phyloP scores from a whole-genome alignment of 2,888 invertebrate species.

The Autographa gamma region DNA sequence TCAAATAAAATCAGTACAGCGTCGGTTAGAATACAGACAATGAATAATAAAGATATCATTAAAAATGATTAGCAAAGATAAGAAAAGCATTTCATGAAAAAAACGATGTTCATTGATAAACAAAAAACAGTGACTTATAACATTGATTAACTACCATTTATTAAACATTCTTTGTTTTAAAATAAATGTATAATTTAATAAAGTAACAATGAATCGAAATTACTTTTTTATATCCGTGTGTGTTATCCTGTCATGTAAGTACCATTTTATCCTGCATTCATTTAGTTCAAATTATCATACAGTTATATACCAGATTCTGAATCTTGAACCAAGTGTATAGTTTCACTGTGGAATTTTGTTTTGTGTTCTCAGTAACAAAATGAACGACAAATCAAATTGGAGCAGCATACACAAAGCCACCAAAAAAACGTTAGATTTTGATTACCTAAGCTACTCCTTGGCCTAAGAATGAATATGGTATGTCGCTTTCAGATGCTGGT shows the following conservation, averaged over 20 bases:
- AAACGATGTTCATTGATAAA: constrained; percentile 53
- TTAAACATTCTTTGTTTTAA: constrained; percentile 7
- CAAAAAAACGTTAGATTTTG: too few relatives aligned
- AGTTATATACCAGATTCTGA: background rate
- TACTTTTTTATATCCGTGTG: constrained; percentile 23
- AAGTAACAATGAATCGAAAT: constrained; percentile 31
- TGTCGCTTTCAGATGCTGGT: constrained; percentile 57
- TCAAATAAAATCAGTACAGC: constrained; percentile 69
- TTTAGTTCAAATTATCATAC: background rate
- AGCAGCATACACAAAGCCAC: too few relatives aligned
- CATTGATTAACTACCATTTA: constrained; percentile 1
- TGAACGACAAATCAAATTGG: too few relatives aligned
- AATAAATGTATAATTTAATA: constrained; percentile 19
- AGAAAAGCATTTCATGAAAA: constrained; percentile 56
- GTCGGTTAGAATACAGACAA: constrained; percentile 55
- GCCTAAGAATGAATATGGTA: background rate
- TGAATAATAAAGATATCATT: constrained; percentile 58
- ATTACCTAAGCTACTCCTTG: too few relatives aligned
- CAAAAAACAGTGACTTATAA: constrained; percentile 44
- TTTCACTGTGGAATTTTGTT: too few relatives aligned
- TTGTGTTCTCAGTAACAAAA: too few relatives aligned
- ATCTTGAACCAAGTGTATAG: background rate
- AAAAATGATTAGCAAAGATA: constrained; percentile 56
- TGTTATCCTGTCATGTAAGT: constrained; percentile 45
- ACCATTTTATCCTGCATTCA: background rate